Conservation (phyloP, 2,113 vertebrate genomes). For the Ophthalmolycus amberensis region DNA sequence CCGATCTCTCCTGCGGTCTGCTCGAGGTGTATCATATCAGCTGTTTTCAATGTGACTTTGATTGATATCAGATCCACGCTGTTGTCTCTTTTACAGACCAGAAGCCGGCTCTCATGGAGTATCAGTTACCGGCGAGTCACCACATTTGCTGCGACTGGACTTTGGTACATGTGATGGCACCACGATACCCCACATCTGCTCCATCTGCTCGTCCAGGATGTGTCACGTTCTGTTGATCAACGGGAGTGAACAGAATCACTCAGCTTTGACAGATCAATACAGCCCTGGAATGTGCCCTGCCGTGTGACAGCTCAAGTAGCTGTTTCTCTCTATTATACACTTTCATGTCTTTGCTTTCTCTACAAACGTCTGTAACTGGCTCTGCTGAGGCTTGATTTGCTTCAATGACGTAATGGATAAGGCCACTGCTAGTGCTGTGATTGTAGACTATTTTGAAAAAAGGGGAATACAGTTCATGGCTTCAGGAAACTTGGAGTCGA, state of each 20-base stretch:
- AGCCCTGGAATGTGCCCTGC: constrained; percentile 19
- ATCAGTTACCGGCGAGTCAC: constrained; percentile 62
- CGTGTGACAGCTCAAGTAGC: constrained; percentile 37
- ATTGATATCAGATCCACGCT: constrained; percentile 76
- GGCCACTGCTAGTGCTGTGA: constrained; percentile 6
- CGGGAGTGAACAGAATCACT: constrained; percentile 36
- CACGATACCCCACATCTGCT: constrained; percentile 39
- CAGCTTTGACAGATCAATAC: constrained; percentile 60
- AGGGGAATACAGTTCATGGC: constrained; percentile 2
- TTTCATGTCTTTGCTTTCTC: constrained; percentile 4
- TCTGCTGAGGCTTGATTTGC: constrained; percentile 25
- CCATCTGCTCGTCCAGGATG: constrained; percentile 24
- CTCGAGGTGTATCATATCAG: constrained; percentile 69
- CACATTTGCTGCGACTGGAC: constrained; percentile 43
- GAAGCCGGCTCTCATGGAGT: constrained; percentile 50
- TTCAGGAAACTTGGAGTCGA: constrained; percentile 14
- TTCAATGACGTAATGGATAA: background rate
- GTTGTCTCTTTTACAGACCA: constrained; percentile 64
- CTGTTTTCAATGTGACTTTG: constrained; percentile 83
- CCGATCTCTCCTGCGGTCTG: constrained; percentile 57
- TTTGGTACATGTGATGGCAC: constrained; percentile 51
- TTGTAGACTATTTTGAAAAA: background rate
- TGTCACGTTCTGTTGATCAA: constrained; percentile 55
- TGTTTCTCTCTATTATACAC: constrained; percentile 13
- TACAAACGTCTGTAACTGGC: background rate